Base-by-base conservation (phyloP, 2,797 vertebrate genomes). In the Xenopus petersii region DNA sequence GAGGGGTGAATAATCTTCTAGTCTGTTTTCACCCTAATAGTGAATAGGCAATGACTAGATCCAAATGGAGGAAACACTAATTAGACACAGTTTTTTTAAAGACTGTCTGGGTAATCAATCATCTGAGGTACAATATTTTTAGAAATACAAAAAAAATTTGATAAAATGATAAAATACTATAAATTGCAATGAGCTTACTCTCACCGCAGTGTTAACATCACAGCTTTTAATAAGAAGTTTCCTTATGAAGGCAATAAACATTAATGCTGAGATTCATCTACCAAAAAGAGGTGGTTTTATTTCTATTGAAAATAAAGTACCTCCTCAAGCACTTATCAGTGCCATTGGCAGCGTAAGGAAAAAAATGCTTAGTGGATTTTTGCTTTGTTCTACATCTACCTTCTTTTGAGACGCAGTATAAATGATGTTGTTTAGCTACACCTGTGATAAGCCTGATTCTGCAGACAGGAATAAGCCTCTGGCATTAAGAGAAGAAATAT, bases 401-500 rank as follows among this genome's bases (percentile, higher is more conserved):
- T 15, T 49, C 10, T 21, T 67, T 46, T 62, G 4, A 3, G 51
- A 0, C 17, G 48, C 26, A 64, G 46, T 12, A 74, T 55, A 24
- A 74, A 71, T 74, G 21, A 77, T 70, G 62, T 7, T 16, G 67
- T 33, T 54, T 17, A 26, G 51, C 49, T 12, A 17, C 0, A 5
- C n/a, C 33, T 49, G 33, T 6, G 73, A 80, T 76, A 70, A 17
- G 33, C 26, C 58, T 15, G 36, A 58, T 47, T 21, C 1, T 10
- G n/a, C 49, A 71, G 33, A n/a, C 49, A 67, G 58, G 49, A 65
- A 67, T 74, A 73, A 15, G 8, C 70, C 68, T 61, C 49, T 49
- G 70, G 68, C 61, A 67, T 64, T 79, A 56, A 42, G 60, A 58
- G n/a, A 55, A 68, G 65, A 64, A 81, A 73, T 61, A 51, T 61